phyloP scores from a whole-genome alignment of 2,888 invertebrate genomes.

The Euphydryas editha region DNA sequence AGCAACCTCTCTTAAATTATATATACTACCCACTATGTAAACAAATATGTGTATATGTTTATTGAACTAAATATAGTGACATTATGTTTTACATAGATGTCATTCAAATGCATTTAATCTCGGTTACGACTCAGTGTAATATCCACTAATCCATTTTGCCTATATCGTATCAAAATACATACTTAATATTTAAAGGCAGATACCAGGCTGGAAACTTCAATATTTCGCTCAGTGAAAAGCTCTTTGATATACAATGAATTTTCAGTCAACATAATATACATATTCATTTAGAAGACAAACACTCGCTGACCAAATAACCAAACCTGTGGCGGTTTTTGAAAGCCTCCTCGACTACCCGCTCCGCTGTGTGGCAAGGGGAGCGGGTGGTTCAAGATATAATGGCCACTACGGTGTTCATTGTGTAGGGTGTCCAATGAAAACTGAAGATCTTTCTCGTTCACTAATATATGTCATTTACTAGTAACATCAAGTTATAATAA shows the following conservation, averaged over 20 bases:
- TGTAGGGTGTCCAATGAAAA: constrained; percentile 21
- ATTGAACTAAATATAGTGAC: no score
- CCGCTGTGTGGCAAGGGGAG: background rate
- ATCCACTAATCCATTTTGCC: no score
- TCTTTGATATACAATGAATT: background rate
- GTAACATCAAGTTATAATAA: no score
- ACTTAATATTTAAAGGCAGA: background rate
- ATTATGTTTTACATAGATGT: no score
- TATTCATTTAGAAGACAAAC: constrained; percentile 13
- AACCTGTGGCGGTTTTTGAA: constrained; percentile 16
- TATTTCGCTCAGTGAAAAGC: background rate
- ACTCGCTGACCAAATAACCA: constrained; percentile 16
- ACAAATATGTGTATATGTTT: no score
- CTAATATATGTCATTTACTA: no score
- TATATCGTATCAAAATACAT: background rate
- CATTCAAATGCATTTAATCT: no score
- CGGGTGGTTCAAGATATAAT: constrained; percentile 21
- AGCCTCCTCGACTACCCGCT: constrained; percentile 15
- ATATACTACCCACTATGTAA: no score
- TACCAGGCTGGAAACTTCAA: background rate
- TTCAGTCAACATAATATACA: background rate
- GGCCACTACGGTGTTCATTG: constrained; percentile 15
- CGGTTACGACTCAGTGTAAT: no score
- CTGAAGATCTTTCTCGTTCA: background rate
- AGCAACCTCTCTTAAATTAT: no score